phyloP scores from a whole-genome alignment of 2,888 invertebrate species.

The Drosophila picticornis region DNA sequence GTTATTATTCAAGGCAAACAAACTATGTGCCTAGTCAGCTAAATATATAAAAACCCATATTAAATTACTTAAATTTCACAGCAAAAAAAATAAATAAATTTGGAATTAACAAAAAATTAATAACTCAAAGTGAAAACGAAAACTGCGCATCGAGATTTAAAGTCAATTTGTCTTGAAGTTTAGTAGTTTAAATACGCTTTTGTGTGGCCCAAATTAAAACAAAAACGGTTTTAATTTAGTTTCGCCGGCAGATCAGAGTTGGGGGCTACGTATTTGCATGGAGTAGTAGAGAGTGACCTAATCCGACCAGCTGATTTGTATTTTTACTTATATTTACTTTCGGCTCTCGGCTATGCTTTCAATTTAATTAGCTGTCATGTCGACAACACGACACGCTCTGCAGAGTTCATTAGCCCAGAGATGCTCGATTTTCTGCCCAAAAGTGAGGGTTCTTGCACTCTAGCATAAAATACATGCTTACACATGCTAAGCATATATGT shows the following conservation, averaged over 20 bases:
- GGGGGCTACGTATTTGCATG: constrained; percentile 6
- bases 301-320: constrained; percentile 62
- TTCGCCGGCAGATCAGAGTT: neutral
- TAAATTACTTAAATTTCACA: constrained; percentile 29
- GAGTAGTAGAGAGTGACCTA: constrained; percentile 3
- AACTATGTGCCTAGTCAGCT: constrained; percentile 28
- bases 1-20: constrained; percentile 15
- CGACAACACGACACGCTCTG: constrained; percentile 17
- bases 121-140: constrained; percentile 1
- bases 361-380: constrained; percentile 36
- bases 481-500: constrained; percentile 1
- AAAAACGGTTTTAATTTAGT: constrained; percentile 35
- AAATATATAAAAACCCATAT: constrained; percentile 24
- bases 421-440: constrained; percentile 9
- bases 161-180: constrained; percentile 45
- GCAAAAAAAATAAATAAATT: constrained; percentile 23
- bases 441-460: constrained; percentile 32
- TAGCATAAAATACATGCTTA: constrained; percentile 17
- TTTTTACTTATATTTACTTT: constrained; percentile 55
- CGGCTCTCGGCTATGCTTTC: constrained; percentile 27
- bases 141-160: constrained; percentile 51
- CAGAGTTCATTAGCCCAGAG: constrained; percentile 56
- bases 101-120: constrained; percentile 10
- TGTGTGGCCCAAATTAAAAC: constrained; percentile 31
- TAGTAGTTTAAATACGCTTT: constrained; percentile 26